Evolutionary conservation across 2,888 invertebrate genomes (phyloP).

Genomic region (Leptogaster cylindrica): DNA sequence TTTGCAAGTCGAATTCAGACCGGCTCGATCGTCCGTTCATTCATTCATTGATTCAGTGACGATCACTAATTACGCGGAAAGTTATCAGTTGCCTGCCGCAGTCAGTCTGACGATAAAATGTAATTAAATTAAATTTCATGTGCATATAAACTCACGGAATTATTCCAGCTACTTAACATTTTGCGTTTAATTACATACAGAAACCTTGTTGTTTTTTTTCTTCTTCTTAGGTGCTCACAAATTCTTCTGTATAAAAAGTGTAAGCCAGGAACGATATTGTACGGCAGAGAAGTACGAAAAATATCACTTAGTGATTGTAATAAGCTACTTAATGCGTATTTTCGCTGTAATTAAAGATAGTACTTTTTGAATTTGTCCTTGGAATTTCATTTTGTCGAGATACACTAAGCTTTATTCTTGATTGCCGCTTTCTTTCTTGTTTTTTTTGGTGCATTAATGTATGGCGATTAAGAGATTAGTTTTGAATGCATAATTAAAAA

Average conservation of each 20-base stretch:
- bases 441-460: no score
- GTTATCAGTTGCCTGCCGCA: not conserved
- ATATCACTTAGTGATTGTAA: not conserved
- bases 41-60: conserved; percentile 24
- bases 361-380: not conserved
- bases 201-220: no score
- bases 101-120: not conserved
- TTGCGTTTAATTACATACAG: not conserved
- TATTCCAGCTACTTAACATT: conserved; percentile 21
- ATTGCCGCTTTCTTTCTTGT: no score
- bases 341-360: not conserved
- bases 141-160: conserved; percentile 28
- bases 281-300: no score
- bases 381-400: not conserved
- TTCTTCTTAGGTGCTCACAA: no score
- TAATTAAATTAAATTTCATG: conserved; percentile 17
- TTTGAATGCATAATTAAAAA: no score
- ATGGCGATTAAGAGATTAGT: no score
- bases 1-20: conserved; percentile 16
- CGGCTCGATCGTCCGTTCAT: conserved; percentile 2
- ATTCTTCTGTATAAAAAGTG: no score
- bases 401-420: no score
- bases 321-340: not conserved
- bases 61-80: conserved; percentile 19
- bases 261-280: no score